phyloP scores from a whole-genome alignment of 2,888 invertebrate species.

The Andricus curvator region DNA sequence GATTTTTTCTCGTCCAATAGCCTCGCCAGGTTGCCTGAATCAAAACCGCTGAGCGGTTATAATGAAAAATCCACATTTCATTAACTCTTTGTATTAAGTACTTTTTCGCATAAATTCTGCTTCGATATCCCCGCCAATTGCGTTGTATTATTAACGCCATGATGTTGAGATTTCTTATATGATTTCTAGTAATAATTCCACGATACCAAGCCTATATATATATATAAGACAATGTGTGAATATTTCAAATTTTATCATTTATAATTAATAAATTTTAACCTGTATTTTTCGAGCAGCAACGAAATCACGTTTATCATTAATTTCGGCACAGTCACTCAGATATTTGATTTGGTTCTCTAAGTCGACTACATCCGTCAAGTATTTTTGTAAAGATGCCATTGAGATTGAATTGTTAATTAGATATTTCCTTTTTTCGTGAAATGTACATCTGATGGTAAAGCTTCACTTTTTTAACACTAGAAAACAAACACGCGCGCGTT shows the following conservation, averaged over 20 bases:
- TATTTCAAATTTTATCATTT: too few species aligned
- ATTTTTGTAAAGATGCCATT: slow-evolving; percentile 13
- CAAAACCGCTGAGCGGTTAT: slow-evolving; percentile 61
- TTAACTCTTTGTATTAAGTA: slow-evolving; percentile 55
- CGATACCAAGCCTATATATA: slow-evolving; percentile 66
- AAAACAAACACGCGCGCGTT: too few species aligned
- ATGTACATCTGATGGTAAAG: background rate
- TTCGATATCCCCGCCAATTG: slow-evolving; percentile 65
- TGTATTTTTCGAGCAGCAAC: background rate
- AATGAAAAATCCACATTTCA: slow-evolving; percentile 60
- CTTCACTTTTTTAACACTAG: background rate
- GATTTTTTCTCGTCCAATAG: slow-evolving; percentile 59
- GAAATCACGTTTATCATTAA: slow-evolving; percentile 10
- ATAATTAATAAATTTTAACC: background rate
- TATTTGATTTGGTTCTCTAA: background rate
- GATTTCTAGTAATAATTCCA: slow-evolving; percentile 64
- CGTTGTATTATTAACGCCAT: slow-evolving; percentile 63
- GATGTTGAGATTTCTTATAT: slow-evolving; percentile 61
- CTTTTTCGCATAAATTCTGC: slow-evolving; percentile 51
- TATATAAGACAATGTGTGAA: background rate
- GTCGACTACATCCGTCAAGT: background rate
- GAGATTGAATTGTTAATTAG: background rate
- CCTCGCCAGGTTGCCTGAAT: slow-evolving; percentile 71
- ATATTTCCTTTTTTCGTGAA: background rate
- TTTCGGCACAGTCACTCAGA: slow-evolving; percentile 8